Evolutionary conservation across 2,888 invertebrate genomes (phyloP), one percentile per base, ranked within the genome.

Genomic region (Syrista parreyssii): DNA sequence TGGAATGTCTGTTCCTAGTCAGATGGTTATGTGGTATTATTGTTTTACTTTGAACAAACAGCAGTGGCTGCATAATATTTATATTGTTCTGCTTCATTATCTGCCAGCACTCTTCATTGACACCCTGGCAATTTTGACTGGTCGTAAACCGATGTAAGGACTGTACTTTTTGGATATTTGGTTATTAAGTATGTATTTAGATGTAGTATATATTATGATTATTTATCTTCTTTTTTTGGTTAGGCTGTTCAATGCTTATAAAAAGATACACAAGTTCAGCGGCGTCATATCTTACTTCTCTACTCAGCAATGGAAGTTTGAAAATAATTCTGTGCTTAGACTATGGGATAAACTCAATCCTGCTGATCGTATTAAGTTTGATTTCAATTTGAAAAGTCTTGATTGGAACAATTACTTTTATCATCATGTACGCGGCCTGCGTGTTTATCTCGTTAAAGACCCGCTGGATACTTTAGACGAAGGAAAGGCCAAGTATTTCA

Each of bases 401-500:
- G 93, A 95, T 74, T 98, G 97, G 97, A 93, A 94, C 0, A 92
- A 93, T 0, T 97, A 95, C 84, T 94, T 95, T 84, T 92, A 93
- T 78, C 92, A 92, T 78, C 95, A 95, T 84, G 91, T 95, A 1
- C 91, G 93, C 90, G 97, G 97, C 4, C 92, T 96, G 36, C 93
- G 97, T 79, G 92, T 94, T 0, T 97, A 95, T 88, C 89, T 97
- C 3, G 86, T 97, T 32, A 96, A 97, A 84, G 97, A 98, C 87
- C 95, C 96, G 73, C 88, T 95, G 15, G 94, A 94, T 0, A 95
- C 95, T 0, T 83, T 96, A 77, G 94, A 95, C 0, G 92, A 93
- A 84, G 95, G 94, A 35, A 92, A 91, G 75, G 93, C 92, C 83
- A 94, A 92, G 87, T 89, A 86, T 69, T 11, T 12, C 11, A 85